Evolutionary conservation across 2,888 invertebrate species (phyloP), one percentile per base, ranked within the genome.

Genomic region (Epinotia nisella): DNA sequence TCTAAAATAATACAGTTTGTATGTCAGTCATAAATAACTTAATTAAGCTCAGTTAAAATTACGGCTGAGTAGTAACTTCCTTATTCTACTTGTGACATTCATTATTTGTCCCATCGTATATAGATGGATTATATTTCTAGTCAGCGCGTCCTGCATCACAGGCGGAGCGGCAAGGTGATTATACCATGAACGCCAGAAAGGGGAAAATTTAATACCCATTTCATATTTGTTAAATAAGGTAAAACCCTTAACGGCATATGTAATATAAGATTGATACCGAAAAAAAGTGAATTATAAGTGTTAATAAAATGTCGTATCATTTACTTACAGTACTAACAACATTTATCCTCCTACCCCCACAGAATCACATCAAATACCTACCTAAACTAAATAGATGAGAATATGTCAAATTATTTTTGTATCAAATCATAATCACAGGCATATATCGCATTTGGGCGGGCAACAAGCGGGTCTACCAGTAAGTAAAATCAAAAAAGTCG

Each of bases 1-100:
- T 77, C 94, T 94, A 86, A 15, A 80, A 81, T 67, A 79, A 75
- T 17, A 13, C 39, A 65, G 13, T 19, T 61, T 1, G 3, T 61
- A 45, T 45, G 19, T 39, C 60, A 59, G n/a, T 49, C 49, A 5
- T 49, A 41, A 41, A 5, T 49, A 41, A 41, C 41, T 11, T 9
- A 9, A 35, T 35, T 35, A 9, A 35, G 9, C 35, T 41, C 9
- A 1, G 13, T 13, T 41, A 41, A 13, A 13, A 41, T 41, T 10
- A 5, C 39, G 10, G 11, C 11, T 39, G 39, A 39, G 39, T 2
- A 2, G 45, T 45, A 5, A 29, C 2, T 29, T 29, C 7, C 11
- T 45, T 45, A n/a, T 45, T 45, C 45, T 45, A 49, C n/a, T 49
- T n/a, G 1, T 49, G n/a, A 49, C 5, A 15, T 13, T 49, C 4